These are phyloP conservation scores for Osmerus mordax DNA, from an alignment of 2,113 vertebrate genomes.

Conservation along the genomic window DNA sequence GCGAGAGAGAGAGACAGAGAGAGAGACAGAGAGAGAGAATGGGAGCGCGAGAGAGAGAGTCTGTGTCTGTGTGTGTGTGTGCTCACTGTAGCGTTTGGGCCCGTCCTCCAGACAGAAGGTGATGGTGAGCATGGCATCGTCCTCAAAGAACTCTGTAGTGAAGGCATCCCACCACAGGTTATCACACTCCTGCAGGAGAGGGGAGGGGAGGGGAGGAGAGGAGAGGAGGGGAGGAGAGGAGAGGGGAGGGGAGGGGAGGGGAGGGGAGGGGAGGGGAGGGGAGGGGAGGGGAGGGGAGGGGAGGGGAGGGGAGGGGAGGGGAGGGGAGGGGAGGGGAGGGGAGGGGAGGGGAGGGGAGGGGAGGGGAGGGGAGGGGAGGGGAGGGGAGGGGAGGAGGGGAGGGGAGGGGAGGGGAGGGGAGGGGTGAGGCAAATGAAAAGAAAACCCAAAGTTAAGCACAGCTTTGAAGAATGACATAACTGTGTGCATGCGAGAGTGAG, in stretches of 20 bases:
- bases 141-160: slow-evolving; percentile 98
- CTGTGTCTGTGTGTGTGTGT: background rate
- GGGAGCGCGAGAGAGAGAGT: background rate
- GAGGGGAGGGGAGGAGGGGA: background rate
- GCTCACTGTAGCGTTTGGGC: slow-evolving; percentile 98
- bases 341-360: background rate
- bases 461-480: too few relatives aligned
- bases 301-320: background rate
- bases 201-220: background rate
- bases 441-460: too few relatives aligned
- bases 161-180: slow-evolving; percentile 99
- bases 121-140: slow-evolving; percentile 97
- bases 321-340: background rate
- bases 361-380: background rate
- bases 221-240: background rate
- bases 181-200: slow-evolving; percentile 83
- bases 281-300: too few relatives aligned
- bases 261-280: too few relatives aligned
- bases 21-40: background rate
- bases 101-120: slow-evolving; percentile 99
- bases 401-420: background rate
- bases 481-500: slow-evolving; percentile 4
- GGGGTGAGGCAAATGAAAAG: too few relatives aligned
- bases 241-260: background rate
- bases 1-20: background rate